Percentiles rank a stretch among this genome's conserved stretches.
These are phyloP conservation scores for Bujurquina vittata DNA, from an alignment of 2,113 vertebrate genomes.

Conservation along the genomic window DNA sequence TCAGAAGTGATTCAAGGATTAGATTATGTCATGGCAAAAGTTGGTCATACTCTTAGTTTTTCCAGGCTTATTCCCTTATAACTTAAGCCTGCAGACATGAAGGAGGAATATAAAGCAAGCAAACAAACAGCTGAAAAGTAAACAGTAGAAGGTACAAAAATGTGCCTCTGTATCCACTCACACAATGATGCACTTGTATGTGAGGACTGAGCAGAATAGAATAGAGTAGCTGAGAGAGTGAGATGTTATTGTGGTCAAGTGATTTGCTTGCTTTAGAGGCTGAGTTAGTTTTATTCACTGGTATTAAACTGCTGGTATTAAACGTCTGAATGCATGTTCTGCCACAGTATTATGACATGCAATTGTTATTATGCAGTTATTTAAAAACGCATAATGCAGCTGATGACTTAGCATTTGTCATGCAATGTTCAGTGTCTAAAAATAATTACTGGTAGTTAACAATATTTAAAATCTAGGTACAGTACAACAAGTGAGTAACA, in stretches of 20 bases:
- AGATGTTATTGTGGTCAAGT: constrained; percentile 31
- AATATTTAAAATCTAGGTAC: no score
- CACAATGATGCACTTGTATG: constrained; percentile 64
- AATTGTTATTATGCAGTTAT: neutral
- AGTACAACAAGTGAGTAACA: no score
- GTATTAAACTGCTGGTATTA: constrained; percentile 8
- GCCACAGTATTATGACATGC: neutral
- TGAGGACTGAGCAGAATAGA: constrained; percentile 29
- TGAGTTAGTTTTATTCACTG: neutral
- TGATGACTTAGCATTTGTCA: neutral
- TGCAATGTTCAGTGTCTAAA: neutral
- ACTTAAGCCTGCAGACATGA: neutral
- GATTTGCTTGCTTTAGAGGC: constrained; percentile 17
- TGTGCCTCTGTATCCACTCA: constrained; percentile 37
- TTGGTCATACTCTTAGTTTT: neutral
- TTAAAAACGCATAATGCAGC: neutral
- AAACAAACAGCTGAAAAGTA: constrained; percentile 59
- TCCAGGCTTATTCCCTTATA: constrained; percentile 5
- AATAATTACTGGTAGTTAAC: neutral
- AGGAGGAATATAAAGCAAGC: constrained; percentile 31
- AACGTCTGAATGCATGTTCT: neutral
- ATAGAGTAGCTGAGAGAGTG: constrained; percentile 44
- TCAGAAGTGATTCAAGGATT: neutral
- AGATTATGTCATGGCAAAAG: constrained; percentile 16
- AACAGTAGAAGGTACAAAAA: constrained; percentile 52